These are phyloP conservation scores for Propithecus coquereli DNA, from an alignment of 2,113 vertebrate species.

Conservation along the genomic window DNA sequence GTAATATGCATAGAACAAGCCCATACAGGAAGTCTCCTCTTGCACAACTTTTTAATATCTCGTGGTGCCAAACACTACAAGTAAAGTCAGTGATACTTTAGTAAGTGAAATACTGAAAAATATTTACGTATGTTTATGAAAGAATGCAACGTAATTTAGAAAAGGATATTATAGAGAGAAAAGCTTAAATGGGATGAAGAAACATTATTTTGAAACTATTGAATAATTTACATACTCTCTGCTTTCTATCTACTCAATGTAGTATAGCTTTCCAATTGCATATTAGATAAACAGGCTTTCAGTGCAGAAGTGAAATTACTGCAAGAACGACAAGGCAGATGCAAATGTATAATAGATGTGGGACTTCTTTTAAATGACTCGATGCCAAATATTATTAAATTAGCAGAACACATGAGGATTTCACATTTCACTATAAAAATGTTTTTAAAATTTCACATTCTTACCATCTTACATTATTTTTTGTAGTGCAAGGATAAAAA, in stretches of 20 bases:
- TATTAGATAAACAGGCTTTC: constrained; percentile 38
- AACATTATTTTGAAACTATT: constrained; percentile 38
- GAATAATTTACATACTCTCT: constrained; percentile 33
- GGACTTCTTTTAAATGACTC: constrained; percentile 32
- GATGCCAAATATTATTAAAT: constrained; percentile 54
- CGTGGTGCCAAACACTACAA: not conserved
- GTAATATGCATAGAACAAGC: not conserved
- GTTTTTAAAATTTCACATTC: not conserved
- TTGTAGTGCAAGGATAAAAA: not conserved
- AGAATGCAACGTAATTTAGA: constrained; percentile 36
- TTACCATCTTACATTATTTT: not conserved
- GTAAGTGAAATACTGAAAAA: constrained; percentile 18
- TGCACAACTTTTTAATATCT: not conserved
- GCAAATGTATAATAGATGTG: constrained; percentile 22
- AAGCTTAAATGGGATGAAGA: constrained; percentile 1
- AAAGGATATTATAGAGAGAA: not conserved
- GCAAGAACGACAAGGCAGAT: constrained; percentile 17
- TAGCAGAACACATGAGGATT: not conserved
- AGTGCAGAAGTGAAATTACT: constrained; percentile 32
- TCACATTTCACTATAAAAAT: constrained; percentile 41
- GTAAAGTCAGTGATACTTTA: constrained; percentile 14
- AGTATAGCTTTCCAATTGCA: not conserved
- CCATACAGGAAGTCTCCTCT: not conserved
- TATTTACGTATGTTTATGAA: not conserved
- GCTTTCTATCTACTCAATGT: not conserved